Conservation (phyloP, 1,140 invertebrate genomes). For the Drosophila trapezifrons region DNA sequence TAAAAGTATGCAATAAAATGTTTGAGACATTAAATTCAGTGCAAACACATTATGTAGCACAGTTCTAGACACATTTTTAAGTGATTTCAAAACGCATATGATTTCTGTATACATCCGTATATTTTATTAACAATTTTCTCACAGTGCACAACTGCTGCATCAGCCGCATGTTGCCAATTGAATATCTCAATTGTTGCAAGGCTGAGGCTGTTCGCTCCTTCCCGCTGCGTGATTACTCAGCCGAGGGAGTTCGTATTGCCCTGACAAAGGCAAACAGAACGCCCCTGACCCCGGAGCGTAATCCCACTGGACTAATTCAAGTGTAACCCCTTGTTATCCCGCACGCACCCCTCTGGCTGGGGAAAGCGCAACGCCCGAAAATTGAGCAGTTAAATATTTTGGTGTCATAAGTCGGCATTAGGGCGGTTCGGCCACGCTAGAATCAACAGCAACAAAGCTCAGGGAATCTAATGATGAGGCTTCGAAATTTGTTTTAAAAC, state of each 20-base stretch:
- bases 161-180: constrained; percentile 72
- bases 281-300: constrained; percentile 32
- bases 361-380: constrained; percentile 67
- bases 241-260: constrained; percentile 37
- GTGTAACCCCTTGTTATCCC: constrained; percentile 76
- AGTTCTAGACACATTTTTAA: too few species aligned
- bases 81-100: neutral
- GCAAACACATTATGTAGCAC: too few species aligned
- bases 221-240: constrained; percentile 70
- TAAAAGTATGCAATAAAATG: too few species aligned
- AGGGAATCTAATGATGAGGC: neutral
- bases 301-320: constrained; percentile 79
- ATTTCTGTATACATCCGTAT: neutral
- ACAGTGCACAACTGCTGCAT: constrained; percentile 12
- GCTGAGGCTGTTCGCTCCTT: constrained; percentile 37
- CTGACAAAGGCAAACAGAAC: constrained; percentile 54
- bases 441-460: constrained; percentile 20
- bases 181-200: constrained; percentile 76
- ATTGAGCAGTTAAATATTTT: constrained; percentile 83
- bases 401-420: constrained; percentile 83
- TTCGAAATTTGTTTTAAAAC: constrained; percentile 38
- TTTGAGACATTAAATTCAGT: too few species aligned
- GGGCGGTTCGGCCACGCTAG: constrained; percentile 17
- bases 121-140: neutral
- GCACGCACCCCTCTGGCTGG: constrained; percentile 16